Conservation (phyloP, 2,113 vertebrate genomes). For the Ellobius talpinus region DNA sequence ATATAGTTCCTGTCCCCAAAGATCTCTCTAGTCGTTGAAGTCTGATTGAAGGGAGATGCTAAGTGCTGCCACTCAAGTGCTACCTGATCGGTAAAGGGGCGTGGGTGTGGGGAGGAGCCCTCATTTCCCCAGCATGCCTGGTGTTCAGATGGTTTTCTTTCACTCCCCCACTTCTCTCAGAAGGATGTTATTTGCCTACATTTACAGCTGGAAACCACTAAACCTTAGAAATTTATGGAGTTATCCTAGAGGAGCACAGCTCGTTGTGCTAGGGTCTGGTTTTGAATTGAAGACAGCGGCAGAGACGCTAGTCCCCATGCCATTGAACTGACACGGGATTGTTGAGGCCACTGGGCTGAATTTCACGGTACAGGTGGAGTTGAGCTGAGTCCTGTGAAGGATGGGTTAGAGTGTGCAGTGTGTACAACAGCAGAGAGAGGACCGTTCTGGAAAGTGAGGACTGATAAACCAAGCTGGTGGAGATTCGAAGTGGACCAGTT, state of each 20-base stretch:
- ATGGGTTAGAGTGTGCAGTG: background rate
- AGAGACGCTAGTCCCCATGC: background rate
- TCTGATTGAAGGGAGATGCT: background rate
- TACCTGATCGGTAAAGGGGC: background rate
- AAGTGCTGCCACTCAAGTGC: background rate
- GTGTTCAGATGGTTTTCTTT: background rate
- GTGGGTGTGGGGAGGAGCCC: background rate
- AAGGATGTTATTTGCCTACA: background rate
- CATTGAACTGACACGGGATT: background rate
- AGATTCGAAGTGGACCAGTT: background rate
- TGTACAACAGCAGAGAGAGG: background rate
- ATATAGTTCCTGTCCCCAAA: background rate
- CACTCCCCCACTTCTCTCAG: background rate
- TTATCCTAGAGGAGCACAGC: background rate
- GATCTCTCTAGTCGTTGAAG: background rate
- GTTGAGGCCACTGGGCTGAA: background rate
- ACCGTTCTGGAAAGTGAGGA: background rate
- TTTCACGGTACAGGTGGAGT: background rate
- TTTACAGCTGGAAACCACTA: constrained; percentile 1
- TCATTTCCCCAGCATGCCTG: background rate
- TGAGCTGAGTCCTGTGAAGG: background rate
- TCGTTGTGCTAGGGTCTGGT: background rate
- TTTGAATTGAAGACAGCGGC: background rate
- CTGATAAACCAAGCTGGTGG: background rate
- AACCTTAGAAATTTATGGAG: background rate